Conservation (phyloP, 53 echinoderm and acorn worm species). For the Luidia sarsii region DNA sequence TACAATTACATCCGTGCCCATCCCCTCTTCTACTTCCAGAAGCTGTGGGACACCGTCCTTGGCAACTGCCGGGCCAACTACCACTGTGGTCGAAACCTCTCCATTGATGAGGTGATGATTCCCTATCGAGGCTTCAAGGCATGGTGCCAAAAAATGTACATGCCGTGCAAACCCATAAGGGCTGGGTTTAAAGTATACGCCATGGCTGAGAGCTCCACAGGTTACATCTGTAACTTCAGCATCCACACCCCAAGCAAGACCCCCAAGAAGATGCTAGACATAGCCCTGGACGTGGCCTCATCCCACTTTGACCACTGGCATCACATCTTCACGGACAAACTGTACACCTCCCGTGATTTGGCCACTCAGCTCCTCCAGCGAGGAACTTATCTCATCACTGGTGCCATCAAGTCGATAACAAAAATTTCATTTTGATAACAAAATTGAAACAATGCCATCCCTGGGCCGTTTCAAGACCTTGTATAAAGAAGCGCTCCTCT, state of each 20-base stretch:
- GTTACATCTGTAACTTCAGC: constrained; percentile 12
- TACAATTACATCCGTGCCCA: not conserved
- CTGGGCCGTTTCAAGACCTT: no score
- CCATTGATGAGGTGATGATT: constrained; percentile 30
- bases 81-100: constrained; percentile 8
- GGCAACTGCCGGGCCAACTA: constrained; percentile 4
- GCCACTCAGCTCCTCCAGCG: constrained; percentile 14
- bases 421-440: no score
- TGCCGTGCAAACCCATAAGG: constrained; percentile 44
- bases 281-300: not conserved
- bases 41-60: constrained; percentile 31
- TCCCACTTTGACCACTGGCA: not conserved
- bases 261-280: constrained; percentile 11
- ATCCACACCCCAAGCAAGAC: not conserved
- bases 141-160: constrained; percentile 30
- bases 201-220: constrained; percentile 13
- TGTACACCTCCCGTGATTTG: constrained; percentile 26
- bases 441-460: no score
- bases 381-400: constrained; percentile 23
- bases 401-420: no score
- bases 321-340: constrained; percentile 34
- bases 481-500: no score
- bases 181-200: constrained; percentile 40
- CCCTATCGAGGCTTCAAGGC: constrained; percentile 17
- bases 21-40: constrained; percentile 28